Base-by-base conservation (phyloP, 2,797 vertebrate species). In the Echeneis naucrates region DNA sequence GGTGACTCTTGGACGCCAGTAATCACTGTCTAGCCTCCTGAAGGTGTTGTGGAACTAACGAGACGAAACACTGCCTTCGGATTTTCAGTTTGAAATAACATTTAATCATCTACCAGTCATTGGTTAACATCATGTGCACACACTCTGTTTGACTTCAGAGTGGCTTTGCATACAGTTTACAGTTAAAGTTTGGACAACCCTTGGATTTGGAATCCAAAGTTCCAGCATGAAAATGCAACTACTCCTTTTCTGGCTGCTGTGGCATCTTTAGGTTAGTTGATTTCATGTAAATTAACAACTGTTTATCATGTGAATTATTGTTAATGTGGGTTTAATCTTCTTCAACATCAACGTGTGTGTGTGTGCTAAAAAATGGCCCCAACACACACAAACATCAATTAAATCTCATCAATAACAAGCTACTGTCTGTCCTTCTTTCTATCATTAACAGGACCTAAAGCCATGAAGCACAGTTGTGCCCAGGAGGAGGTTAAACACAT, bases 91-190 rank as follows among this genome's bases (percentile, higher is more conserved):
- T n/a, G n/a, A n/a, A n/a, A n/a, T n/a, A n/a, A n/a, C n/a, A n/a
- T n/a, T 77, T 75, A 88, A 84, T 88, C 63, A 64, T 73, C 53
- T 91, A 91, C 91, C 90, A 93, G 89, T 93, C 89, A 75, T 71
- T 68, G 48, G 78, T 83, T 83, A 77, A 81, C 65, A 87, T 84
- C 68, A 75, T 74, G 65, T 64, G 27, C 61, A 80, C 66, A 68
- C 74, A 72, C 76, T 70, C 65, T 40, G 74, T n/a, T n/a, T n/a
- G n/a, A 71, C 57, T 79, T 58, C 52, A 59, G 54, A n/a, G n/a
- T n/a, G 54, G n/a, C n/a, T n/a, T n/a, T n/a, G n/a, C 63, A 56
- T 19, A 42, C 67, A 66, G 59, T 10, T 32, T 24, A 53, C 27
- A 66, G 23, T 48, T 44, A 48, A 68, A 16, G 23, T 37, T 26